Evolutionary conservation across 2,113 vertebrate species (phyloP).

Genomic region (Helogale parvula): DNA sequence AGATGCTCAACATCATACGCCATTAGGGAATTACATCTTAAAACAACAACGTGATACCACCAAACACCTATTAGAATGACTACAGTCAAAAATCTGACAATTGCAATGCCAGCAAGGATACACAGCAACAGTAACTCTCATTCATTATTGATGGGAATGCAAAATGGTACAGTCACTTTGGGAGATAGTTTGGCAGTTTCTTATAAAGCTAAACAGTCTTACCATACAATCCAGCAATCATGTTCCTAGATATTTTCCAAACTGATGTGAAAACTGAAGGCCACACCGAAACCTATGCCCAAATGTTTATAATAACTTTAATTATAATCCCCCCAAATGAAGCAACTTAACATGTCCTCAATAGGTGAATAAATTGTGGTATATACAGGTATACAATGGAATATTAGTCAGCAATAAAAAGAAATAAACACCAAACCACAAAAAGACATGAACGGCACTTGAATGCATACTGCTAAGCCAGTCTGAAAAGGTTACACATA

Average conservation of each 20-base stretch:
- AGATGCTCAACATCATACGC: not conserved
- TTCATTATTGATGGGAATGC: not conserved
- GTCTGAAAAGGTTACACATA: not conserved
- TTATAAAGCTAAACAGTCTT: not conserved
- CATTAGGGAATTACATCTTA: not conserved
- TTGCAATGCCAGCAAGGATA: not conserved
- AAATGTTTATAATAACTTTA: not conserved
- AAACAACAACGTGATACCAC: not conserved
- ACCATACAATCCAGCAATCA: not conserved
- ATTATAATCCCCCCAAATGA: not conserved
- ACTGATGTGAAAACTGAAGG: not conserved
- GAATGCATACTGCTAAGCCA: not conserved
- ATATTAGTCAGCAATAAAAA: not conserved
- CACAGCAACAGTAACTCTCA: not conserved
- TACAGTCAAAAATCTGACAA: not conserved
- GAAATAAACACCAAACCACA: not conserved
- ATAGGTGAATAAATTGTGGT: not conserved
- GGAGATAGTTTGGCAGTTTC: not conserved
- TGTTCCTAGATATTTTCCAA: not conserved
- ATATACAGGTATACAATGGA: not conserved
- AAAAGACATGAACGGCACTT: not conserved
- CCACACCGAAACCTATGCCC: not conserved
- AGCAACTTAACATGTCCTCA: not conserved
- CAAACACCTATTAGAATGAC: not conserved
- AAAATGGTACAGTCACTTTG: not conserved